A percentile compares a stretch with the other conserved stretches of the same genome.
These are phyloP conservation scores for Willisornis vidua DNA, from an alignment of 2,113 vertebrate species.

Conservation along the genomic window DNA sequence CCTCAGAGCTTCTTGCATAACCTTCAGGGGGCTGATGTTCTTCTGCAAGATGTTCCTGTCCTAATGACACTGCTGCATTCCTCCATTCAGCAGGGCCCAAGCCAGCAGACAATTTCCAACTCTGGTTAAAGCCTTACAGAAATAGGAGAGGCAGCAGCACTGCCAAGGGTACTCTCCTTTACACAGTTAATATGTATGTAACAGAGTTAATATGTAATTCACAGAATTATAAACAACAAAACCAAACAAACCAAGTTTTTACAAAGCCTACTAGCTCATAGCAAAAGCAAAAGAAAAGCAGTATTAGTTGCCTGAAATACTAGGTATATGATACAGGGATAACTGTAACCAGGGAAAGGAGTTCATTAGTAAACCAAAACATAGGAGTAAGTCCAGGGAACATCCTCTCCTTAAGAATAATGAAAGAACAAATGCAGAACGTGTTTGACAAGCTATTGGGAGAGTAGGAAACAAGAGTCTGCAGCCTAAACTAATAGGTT, in stretches of 20 bases:
- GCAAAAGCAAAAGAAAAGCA: background rate
- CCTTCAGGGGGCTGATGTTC: fast-evolving
- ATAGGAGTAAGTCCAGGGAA: background rate
- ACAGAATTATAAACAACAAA: background rate
- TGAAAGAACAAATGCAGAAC: background rate
- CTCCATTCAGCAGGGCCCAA: background rate
- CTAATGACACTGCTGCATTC: background rate
- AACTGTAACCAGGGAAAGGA: background rate
- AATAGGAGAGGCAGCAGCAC: background rate
- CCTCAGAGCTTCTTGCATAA: background rate
- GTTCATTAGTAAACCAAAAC: background rate
- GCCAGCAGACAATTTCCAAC: background rate
- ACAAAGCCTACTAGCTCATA: background rate
- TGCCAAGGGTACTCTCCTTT: background rate
- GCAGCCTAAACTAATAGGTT: background rate
- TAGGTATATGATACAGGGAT: background rate
- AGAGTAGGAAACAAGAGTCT: background rate
- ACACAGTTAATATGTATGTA: too few species aligned
- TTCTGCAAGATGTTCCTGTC: background rate
- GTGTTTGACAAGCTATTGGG: background rate
- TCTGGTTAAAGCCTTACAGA: background rate
- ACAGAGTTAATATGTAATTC: background rate
- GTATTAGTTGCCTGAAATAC: background rate
- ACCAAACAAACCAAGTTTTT: background rate
- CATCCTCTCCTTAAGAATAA: background rate